Percentiles rank a stretch among this genome's conserved stretches.
Evolutionary conservation across 1,140 invertebrate species (phyloP).

Genomic region (Micrasema minimum): DNA sequence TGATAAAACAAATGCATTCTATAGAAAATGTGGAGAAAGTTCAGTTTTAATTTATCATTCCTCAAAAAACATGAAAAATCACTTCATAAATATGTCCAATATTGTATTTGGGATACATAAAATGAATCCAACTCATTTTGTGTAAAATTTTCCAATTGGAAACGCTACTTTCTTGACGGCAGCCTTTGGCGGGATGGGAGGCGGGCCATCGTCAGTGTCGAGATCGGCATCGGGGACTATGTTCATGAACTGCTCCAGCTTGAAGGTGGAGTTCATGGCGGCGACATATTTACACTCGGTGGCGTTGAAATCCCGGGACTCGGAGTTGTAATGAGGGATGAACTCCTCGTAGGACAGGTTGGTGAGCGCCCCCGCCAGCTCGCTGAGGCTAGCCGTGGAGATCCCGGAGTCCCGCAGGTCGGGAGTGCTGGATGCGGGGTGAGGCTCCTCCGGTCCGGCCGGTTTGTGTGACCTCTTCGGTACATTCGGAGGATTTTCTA

Average conservation of each 20-base stretch:
- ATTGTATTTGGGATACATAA: too few species aligned
- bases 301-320: conserved; percentile 46
- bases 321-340: conserved; percentile 46
- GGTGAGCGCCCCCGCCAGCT: conserved; percentile 42
- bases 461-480: conserved; percentile 49
- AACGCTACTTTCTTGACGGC: too few species aligned
- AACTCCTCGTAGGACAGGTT: conserved; percentile 49
- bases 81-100: too few species aligned
- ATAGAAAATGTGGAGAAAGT: conserved; percentile 43
- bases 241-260: conserved; percentile 50
- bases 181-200: conserved; percentile 50
- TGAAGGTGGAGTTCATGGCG: conserved; percentile 45
- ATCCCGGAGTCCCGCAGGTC: conserved; percentile 50
- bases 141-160: too few species aligned
- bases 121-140: too few species aligned
- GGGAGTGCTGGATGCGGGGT: conserved; percentile 41
- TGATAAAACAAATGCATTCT: too few species aligned
- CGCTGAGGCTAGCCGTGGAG: conserved; percentile 50
- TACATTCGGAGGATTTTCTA: conserved; percentile 47
- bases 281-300: conserved; percentile 42
- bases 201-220: conserved; percentile 46
- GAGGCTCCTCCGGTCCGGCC: conserved; percentile 37
- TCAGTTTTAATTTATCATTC: conserved; percentile 40
- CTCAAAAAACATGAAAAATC: too few species aligned
- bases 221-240: conserved; percentile 44